Conservation (phyloP, 2,888 invertebrate genomes). For the Anarsia innoxiella region DNA sequence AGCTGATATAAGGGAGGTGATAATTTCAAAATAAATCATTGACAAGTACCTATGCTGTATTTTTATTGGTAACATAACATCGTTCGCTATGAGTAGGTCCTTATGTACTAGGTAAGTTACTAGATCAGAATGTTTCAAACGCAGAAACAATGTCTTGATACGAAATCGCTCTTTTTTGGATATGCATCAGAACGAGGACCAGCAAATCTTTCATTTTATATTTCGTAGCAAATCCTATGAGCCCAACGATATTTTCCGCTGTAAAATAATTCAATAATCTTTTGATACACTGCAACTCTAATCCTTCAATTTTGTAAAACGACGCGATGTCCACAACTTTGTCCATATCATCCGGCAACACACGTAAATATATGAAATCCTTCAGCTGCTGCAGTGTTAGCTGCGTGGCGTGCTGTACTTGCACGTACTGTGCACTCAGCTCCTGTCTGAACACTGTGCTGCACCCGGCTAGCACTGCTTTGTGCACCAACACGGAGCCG, state of each 20-base stretch:
- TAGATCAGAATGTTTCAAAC: too few relatives aligned
- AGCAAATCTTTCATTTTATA: slow-evolving; percentile 1
- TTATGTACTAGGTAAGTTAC: too few relatives aligned
- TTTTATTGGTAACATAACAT: neutral
- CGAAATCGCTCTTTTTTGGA: too few relatives aligned
- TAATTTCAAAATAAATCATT: slow-evolving; percentile 70
- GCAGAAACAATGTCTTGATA: too few relatives aligned
- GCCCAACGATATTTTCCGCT: slow-evolving; percentile 2
- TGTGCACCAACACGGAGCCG: neutral
- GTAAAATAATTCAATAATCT: slow-evolving; percentile 1
- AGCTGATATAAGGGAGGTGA: slow-evolving; percentile 67
- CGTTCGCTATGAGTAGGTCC: neutral
- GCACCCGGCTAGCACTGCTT: neutral
- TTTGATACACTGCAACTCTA: neutral
- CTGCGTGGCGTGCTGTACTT: neutral
- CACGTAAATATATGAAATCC: neutral
- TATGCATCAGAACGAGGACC: too few relatives aligned
- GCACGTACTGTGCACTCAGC: neutral
- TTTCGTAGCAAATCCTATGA: slow-evolving; percentile 4
- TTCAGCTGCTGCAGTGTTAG: neutral
- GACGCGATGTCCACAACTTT: neutral
- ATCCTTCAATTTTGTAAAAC: neutral
- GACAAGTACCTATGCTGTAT: slow-evolving; percentile 29
- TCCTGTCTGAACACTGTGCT: neutral
- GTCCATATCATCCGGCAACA: neutral